phyloP scores from a whole-genome alignment of 1,140 invertebrate species.

The Zelostemma sp. region DNA sequence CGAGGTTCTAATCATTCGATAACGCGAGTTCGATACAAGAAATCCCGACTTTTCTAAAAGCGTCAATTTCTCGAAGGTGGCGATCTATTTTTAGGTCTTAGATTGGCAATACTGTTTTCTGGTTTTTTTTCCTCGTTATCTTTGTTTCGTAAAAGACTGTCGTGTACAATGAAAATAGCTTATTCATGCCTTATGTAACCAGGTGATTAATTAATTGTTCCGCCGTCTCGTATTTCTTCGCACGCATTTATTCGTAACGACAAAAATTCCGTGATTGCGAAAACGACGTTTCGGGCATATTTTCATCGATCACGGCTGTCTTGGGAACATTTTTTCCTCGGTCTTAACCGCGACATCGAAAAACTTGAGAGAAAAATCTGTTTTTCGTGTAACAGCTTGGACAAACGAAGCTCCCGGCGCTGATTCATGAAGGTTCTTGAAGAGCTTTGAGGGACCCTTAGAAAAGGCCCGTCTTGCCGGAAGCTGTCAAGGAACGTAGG shows the following conservation, averaged over 20 bases:
- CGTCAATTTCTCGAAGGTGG: no score
- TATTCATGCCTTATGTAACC: no score
- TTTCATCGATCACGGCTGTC: no score
- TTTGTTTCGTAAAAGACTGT: no score
- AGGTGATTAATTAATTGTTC: no score
- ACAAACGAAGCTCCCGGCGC: constrained; percentile 32
- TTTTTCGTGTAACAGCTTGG: constrained; percentile 41
- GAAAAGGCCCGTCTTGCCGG: constrained; percentile 14
- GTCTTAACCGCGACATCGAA: no score
- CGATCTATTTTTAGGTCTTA: no score
- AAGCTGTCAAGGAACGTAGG: constrained; percentile 13
- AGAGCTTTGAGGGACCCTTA: constrained; percentile 23
- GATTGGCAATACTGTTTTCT: no score
- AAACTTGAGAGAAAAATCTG: constrained; percentile 14
- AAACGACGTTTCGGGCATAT: not conserved
- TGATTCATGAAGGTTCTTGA: constrained; percentile 31
- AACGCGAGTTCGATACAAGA: not conserved
- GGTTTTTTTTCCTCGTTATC: no score
- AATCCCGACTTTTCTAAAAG: not conserved
- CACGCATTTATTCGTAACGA: not conserved
- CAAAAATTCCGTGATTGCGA: not conserved
- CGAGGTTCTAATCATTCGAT: no score
- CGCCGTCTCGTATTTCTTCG: not conserved
- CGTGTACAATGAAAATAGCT: no score
- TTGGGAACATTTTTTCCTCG: no score